Evolutionary conservation across 2,113 vertebrate species (phyloP).

Genomic region (Gallinago paraguaiae): DNA sequence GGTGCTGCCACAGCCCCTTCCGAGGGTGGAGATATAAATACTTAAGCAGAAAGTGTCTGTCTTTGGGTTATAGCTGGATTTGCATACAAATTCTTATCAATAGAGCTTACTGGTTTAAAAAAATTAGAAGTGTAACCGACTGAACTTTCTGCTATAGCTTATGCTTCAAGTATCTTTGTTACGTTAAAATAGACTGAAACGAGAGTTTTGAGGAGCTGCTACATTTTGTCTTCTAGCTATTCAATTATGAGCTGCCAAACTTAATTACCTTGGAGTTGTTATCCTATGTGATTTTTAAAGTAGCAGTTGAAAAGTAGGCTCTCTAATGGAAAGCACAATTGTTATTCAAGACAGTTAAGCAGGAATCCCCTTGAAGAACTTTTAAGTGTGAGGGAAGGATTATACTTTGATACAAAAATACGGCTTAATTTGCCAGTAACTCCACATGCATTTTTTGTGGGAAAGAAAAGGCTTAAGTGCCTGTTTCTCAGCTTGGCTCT

Average conservation of each 20-base stretch:
- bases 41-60: not conserved
- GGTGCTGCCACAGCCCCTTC: not conserved
- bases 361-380: not conserved
- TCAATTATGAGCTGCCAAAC: constrained; percentile 36
- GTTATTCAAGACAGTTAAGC: not conserved
- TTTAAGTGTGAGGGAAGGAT: not conserved
- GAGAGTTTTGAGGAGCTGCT: not conserved
- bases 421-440: not conserved
- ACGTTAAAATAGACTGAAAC: not conserved
- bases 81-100: not conserved
- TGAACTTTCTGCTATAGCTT: not conserved
- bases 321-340: not conserved
- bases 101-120: not conserved
- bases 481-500: not conserved
- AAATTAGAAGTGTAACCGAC: not conserved
- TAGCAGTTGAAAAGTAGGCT: not conserved
- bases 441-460: not conserved
- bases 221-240: constrained; percentile 49
- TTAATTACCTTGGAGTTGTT: constrained; percentile 37
- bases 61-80: not conserved
- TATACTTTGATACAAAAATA: not conserved
- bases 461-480: not conserved
- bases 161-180: not conserved
- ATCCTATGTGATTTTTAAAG: not conserved
- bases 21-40: not conserved